Evolutionary conservation across 2,888 invertebrate species (phyloP), one percentile per base, ranked within the genome.

Genomic region (Dinocampus coccinellae): DNA sequence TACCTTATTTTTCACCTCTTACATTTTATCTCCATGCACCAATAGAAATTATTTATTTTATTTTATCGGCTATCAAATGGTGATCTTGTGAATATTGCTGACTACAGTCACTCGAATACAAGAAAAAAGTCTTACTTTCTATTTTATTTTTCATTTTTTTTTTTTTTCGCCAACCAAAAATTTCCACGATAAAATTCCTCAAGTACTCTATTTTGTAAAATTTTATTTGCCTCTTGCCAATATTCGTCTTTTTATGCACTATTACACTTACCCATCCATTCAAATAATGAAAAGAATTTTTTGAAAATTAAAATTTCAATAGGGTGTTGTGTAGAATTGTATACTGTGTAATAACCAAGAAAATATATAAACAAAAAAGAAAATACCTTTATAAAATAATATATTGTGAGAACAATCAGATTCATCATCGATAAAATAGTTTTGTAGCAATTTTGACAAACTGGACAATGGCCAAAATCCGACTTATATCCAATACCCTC

Each of bases 51-150:
- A n/a, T 58, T 71, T 13, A 36, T 52, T 68, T 75, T 73, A 72
- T 73, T 79, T 81, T 81, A 79, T 79, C 79, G 79, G 72, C 79
- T 76, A 81, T 80, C 80, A 79, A 81, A 80, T 73, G 58, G 74
- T 75, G 76, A 80, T 78, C 76, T 76, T 75, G 24, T 47, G 47
- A 16, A 47, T 47, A 47, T 47, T 16, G 47, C 47, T 47, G 47
- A 47, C 47, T 47, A 16, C n/a, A n/a, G 16, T 16, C 74, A 64
- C 74, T 77, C 76, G 75, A 79, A 78, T 79, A 75, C 76, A 75
- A 75, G 77, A 77, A 74, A 73, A 75, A 65, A 72, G 55, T 63
- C 72, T 61, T n/a, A n/a, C n/a, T n/a, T n/a, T n/a, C n/a, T n/a
- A n/a, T n/a, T n/a, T n/a, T n/a, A n/a, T n/a, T n/a, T n/a, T n/a